A percentile compares a stretch with the other conserved stretches of the same genome.
phyloP scores from a whole-genome alignment of 1,140 invertebrate species.

The Pseudoatta argentina region DNA sequence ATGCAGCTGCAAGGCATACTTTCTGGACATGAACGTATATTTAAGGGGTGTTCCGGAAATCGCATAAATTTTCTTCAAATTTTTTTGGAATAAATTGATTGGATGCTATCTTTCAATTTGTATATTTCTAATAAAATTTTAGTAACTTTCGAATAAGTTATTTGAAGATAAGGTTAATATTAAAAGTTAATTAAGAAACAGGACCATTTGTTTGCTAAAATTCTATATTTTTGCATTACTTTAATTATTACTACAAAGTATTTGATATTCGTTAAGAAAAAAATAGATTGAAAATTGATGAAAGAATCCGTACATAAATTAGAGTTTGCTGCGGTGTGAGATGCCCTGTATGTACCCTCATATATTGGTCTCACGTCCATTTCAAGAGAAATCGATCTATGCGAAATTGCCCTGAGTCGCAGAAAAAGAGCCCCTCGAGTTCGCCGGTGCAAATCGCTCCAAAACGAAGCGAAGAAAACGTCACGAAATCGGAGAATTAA shows the following conservation, averaged over 20 bases:
- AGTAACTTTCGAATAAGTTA: neutral
- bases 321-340: neutral
- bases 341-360: slow-evolving; percentile 9
- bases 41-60: slow-evolving; percentile 42
- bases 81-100: neutral
- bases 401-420: slow-evolving; percentile 64
- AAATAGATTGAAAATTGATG: neutral
- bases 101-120: neutral
- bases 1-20: slow-evolving; percentile 55
- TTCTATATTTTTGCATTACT: neutral
- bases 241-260: neutral
- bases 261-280: neutral
- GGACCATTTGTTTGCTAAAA: no score
- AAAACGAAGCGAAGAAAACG: slow-evolving; percentile 42
- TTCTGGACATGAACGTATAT: slow-evolving; percentile 18
- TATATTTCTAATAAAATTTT: neutral
- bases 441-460: slow-evolving; percentile 51
- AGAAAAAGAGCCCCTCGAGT: slow-evolving; percentile 46
- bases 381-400: slow-evolving; percentile 72
- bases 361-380: slow-evolving; percentile 62
- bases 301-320: neutral
- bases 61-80: neutral
- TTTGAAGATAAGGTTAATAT: neutral
- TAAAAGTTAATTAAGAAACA: slow-evolving; percentile 20
- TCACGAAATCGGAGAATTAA: slow-evolving; percentile 64